Percentiles rank a stretch among this genome's conserved stretches.
These are phyloP conservation scores for Leptobrachium leishanense DNA, from an alignment of 2,113 vertebrate species.

Conservation along the genomic window DNA sequence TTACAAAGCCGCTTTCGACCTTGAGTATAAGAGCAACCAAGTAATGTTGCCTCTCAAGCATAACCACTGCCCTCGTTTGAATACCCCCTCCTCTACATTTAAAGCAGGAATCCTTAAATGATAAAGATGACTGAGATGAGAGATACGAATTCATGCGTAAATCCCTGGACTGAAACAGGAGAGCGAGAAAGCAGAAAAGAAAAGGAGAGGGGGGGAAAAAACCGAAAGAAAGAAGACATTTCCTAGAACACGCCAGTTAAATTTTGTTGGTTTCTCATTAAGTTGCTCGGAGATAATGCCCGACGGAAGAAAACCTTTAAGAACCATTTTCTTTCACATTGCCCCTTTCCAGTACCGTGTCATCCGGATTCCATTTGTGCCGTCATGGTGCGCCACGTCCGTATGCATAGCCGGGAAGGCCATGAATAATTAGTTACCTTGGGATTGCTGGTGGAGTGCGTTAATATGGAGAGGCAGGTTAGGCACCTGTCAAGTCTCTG, in stretches of 20 bases:
- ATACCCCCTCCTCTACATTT: neutral
- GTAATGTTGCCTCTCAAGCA: neutral
- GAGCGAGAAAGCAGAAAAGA: neutral
- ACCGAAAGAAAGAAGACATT: neutral
- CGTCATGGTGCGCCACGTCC: constrained; percentile 1
- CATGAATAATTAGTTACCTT: constrained; percentile 35
- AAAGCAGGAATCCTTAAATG: constrained; percentile 2
- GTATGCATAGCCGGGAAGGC: constrained; percentile 1
- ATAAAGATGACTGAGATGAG: constrained; percentile 1
- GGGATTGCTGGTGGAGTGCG: constrained; percentile 29
- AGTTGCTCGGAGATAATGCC: neutral
- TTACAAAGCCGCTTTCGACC: neutral
- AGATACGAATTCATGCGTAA: constrained; percentile 15
- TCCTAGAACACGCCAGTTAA: neutral
- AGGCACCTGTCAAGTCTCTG: constrained; percentile 31
- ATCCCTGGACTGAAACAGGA: constrained; percentile 15
- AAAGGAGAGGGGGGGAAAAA: neutral
- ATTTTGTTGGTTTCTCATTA: constrained; percentile 14
- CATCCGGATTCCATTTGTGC: neutral
- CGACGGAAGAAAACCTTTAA: constrained; percentile 7
- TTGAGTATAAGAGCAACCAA: neutral
- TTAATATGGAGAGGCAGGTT: constrained; percentile 38
- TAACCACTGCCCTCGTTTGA: constrained; percentile 6
- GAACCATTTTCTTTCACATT: neutral
- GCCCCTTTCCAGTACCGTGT: constrained; percentile 2